A percentile compares a stretch with the other conserved stretches of the same genome.
Evolutionary conservation across 2,888 invertebrate genomes (phyloP).

Genomic region (Hypsopygia costalis): DNA sequence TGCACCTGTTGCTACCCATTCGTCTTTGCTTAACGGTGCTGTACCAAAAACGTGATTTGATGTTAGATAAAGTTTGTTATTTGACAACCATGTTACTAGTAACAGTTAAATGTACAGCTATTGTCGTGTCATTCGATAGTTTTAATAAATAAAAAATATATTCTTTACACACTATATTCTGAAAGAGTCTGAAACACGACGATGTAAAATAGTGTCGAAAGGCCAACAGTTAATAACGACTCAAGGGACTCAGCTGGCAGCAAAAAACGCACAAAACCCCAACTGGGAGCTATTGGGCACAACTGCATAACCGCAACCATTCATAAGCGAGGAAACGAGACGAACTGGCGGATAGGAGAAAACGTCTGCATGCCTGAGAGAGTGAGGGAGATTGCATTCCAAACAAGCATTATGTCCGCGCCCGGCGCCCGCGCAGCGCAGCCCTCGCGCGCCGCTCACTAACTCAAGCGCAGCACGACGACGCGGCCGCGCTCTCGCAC

Average conservation of each 20-base stretch:
- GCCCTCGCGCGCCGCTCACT: conserved; percentile 30
- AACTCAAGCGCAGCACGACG: conserved; percentile 19
- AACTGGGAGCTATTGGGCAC: conserved; percentile 44
- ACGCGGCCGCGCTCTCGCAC: conserved; percentile 26
- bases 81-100: conserved; percentile 19
- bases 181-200: background rate
- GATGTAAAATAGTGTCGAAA: background rate
- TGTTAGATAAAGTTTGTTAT: conserved; percentile 29
- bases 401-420: conserved; percentile 34
- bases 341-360: conserved; percentile 48
- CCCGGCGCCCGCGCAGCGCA: conserved; percentile 27
- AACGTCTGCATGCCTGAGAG: conserved; percentile 58
- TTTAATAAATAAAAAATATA: background rate
- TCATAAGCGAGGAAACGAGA: conserved; percentile 67
- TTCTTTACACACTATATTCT: background rate
- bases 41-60: conserved; percentile 37
- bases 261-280: conserved; percentile 39
- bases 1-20: background rate
- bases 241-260: conserved; percentile 29
- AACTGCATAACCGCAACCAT: conserved; percentile 56
- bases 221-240: conserved; percentile 28
- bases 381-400: conserved; percentile 77
- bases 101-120: conserved; percentile 11
- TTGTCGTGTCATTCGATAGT: background rate
- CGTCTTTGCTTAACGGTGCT: conserved; percentile 34